Base-by-base conservation (phyloP, 1,140 invertebrate genomes). In the Aleiodes sp. region DNA sequence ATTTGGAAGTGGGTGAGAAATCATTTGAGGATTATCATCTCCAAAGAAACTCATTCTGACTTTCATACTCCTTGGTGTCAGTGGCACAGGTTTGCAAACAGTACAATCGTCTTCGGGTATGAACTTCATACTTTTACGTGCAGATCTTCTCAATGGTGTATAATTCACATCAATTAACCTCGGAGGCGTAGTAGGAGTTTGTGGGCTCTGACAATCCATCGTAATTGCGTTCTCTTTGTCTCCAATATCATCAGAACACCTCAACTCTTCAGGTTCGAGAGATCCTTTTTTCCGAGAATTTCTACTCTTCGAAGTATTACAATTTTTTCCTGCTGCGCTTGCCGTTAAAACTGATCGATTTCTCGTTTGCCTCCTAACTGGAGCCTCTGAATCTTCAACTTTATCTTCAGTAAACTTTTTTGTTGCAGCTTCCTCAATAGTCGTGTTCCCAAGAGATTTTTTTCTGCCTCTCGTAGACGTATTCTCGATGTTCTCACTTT, bases 71-170 rank as follows among this genome's bases (percentile, higher is more conserved):
- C 76, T 61, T 1, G 78, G 78, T 35, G 76, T 80, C 64, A 67
- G 52, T 41, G 76, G 75, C 37, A 68, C 31, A 16, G 68, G 52
- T 72, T 77, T 78, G 9, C 68, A 70, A n/a, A 1, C 65, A 0
- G 46, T 70, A 12, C 71, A 74, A 9, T 72, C 67, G n/a, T 69
- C 69, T 6, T 62, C 70, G 73, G 74, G 71, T 65, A 52, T 61
- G 46, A 80, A 78, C 61, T 61, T 65, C 9, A 76, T 73, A 24
- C 71, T 76, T 71, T 70, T 78, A 26, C 71, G 71, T 10, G 71
- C 37, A 9, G 74, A 78, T 61, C 68, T 73, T 64, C 67, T 70
- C 12, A 56, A 68, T 0, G 39, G 70, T 7, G 21, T 7, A n/a
- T 2, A 12, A 29, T 43, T 39, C 4, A 68, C 46, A 24, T 52